Evolutionary conservation across 2,797 vertebrate genomes (phyloP), one percentile per base, ranked within the genome.

Genomic region (Xenopus petersii): DNA sequence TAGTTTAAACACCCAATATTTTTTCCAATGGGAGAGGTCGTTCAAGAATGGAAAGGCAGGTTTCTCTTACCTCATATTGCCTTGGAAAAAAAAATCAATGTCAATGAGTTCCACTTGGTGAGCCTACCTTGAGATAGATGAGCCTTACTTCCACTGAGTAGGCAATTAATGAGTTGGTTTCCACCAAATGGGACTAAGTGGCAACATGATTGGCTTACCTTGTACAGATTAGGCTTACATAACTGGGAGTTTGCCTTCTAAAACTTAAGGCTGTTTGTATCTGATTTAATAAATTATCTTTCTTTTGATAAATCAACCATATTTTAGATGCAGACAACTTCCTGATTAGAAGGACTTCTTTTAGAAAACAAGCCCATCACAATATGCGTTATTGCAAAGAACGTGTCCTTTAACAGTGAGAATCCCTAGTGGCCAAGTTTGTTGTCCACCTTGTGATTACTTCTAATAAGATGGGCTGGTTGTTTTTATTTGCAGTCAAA

Each of bases 51-150:
- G 16, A 16, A 17, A 56, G 54, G 15, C 54, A n/a, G 0, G 1
- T 17, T 17, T 56, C 13, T 56, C 10, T 56, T 56, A 56, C 54
- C 16, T 16, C 8, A 56, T 56, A 56, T 16, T 56, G 16, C 54
- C 15, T 56, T 16, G 54, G 16, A 13, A 51, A 24, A 42, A 56
- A 15, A 63, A 63, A 33, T 63, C 13, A 63, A 60, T 64, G 16
- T 17, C 33, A 47, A 36, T 46, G 62, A 13, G 10, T 64, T 64
- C 62, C 8, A 21, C 10, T 46, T 10, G 33, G 36, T 64, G 36
- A 64, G 33, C 26, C 62, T 64, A 33, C 62, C 62, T 64, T 46
- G 26, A 33, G 36, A 63, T 33, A 51, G 59, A 55, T 70, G n/a
- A 24, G 55, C 10, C 17, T 70, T 17, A 17, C 47, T 67, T 70